Percentiles rank a stretch among this genome's conserved stretches.
Evolutionary conservation across 1,140 invertebrate genomes (phyloP).

Genomic region (Bombus polaris): DNA sequence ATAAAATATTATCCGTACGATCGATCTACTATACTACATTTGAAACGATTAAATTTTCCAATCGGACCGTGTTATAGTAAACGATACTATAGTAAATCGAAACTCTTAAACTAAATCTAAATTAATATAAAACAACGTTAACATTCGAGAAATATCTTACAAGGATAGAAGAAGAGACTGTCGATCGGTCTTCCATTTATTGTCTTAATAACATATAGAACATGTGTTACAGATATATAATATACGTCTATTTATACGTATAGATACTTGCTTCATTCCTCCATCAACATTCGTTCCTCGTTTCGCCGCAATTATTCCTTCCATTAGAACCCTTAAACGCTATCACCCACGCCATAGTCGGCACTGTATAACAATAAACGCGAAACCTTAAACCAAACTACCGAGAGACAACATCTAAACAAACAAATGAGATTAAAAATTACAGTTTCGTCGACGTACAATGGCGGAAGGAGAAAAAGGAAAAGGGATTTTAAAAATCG

Average conservation of each 20-base stretch:
- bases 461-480: neutral
- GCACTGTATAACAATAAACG: conserved; percentile 17
- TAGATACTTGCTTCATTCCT: conserved; percentile 50
- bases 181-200: conserved; percentile 58
- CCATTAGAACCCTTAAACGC: conserved; percentile 17
- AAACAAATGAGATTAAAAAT: conserved; percentile 22
- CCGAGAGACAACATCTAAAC: conserved; percentile 13
- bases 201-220: conserved; percentile 68
- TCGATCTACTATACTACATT: no score
- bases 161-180: conserved; percentile 10
- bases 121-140: neutral
- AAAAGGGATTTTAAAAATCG: neutral
- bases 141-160: neutral
- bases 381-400: conserved; percentile 16
- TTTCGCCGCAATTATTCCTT: neutral
- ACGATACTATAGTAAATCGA: neutral
- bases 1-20: neutral
- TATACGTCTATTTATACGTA: conserved; percentile 54
- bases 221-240: conserved; percentile 64
- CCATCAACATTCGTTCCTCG: conserved; percentile 41
- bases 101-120: neutral
- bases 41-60: neutral
- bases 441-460: conserved; percentile 11
- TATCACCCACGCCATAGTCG: conserved; percentile 31
- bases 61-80: neutral